Evolutionary conservation across 2,888 invertebrate genomes (phyloP).

Genomic region (Clanis bilineata): DNA sequence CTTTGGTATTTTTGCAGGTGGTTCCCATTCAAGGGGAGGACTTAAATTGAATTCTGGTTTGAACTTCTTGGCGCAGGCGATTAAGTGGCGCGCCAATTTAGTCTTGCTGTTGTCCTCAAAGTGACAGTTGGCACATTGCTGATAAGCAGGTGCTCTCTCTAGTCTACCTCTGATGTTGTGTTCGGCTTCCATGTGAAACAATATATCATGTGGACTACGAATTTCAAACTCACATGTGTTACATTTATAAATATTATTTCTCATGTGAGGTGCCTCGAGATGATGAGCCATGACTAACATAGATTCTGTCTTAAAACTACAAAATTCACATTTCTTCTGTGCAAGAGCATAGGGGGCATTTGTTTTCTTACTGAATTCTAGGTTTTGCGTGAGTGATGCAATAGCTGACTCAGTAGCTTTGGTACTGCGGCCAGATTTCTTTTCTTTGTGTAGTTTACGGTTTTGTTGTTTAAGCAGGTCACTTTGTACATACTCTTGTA

Average conservation of each 20-base stretch:
- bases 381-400: conserved; percentile 91
- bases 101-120: conserved; percentile 97
- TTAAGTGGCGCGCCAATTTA: conserved; percentile 93
- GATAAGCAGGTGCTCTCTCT: conserved; percentile 94
- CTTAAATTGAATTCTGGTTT: conserved; percentile 93
- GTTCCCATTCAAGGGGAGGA: conserved; percentile 96
- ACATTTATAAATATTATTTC: conserved; percentile 92
- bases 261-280: conserved; percentile 96
- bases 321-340: conserved; percentile 93
- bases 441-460: conserved; percentile 90
- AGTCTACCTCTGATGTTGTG: conserved; percentile 94
- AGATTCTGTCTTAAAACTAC: conserved; percentile 96
- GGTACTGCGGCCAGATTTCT: conserved; percentile 83
- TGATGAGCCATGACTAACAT: conserved; percentile 93
- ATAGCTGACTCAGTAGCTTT: conserved; percentile 91
- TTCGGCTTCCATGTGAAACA: conserved; percentile 96
- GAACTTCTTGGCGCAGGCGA: conserved; percentile 95
- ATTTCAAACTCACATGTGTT: conserved; percentile 93
- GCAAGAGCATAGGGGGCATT: conserved; percentile 91
- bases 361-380: conserved; percentile 93
- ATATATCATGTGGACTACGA: conserved; percentile 93
- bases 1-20: conserved; percentile 95
- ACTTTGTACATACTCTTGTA: conserved; percentile 96
- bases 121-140: conserved; percentile 97
- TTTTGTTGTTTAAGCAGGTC: conserved; percentile 95